phyloP scores from a whole-genome alignment of 1,140 invertebrate species.

The Papilio aristodemus region DNA sequence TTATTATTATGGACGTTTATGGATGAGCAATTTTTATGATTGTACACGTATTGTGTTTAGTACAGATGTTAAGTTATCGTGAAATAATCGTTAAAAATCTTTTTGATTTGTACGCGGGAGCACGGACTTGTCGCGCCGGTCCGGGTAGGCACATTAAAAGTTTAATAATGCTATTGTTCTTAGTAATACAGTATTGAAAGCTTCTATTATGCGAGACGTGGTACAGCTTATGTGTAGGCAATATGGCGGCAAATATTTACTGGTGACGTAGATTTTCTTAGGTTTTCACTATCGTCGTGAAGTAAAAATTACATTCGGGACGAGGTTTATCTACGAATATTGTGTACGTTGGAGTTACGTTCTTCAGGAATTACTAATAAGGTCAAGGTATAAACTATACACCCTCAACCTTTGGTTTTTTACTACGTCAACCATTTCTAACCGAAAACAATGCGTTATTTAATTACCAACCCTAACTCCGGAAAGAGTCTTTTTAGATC shows the following conservation, averaged over 20 bases:
- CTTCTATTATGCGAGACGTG: neutral
- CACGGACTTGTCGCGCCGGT: slow-evolving; percentile 39
- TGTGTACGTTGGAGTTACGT: too few relatives aligned
- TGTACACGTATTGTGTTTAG: slow-evolving; percentile 57
- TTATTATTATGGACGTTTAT: slow-evolving; percentile 73
- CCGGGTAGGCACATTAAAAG: slow-evolving; percentile 27
- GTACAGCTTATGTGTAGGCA: neutral
- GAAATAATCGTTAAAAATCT: slow-evolving; percentile 65
- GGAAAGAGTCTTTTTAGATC: too few relatives aligned
- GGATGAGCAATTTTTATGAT: slow-evolving; percentile 78
- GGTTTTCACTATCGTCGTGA: too few relatives aligned
- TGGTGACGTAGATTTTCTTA: neutral
- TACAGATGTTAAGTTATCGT: slow-evolving; percentile 63
- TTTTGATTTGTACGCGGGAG: slow-evolving; percentile 50
- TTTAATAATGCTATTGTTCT: slow-evolving; percentile 51
- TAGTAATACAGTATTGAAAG: slow-evolving; percentile 25
- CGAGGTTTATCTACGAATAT: too few relatives aligned
- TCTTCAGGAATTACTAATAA: too few relatives aligned
- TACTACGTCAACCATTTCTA: too few relatives aligned
- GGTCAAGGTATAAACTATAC: too few relatives aligned
- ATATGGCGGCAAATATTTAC: neutral
- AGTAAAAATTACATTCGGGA: too few relatives aligned
- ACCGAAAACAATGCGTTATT: too few relatives aligned
- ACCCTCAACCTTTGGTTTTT: too few relatives aligned
- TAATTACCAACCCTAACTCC: too few relatives aligned